A percentile compares a stretch with the other conserved stretches of the same genome.
phyloP scores from a whole-genome alignment of 2,888 invertebrate genomes.

The Liposcelis brunnea region DNA sequence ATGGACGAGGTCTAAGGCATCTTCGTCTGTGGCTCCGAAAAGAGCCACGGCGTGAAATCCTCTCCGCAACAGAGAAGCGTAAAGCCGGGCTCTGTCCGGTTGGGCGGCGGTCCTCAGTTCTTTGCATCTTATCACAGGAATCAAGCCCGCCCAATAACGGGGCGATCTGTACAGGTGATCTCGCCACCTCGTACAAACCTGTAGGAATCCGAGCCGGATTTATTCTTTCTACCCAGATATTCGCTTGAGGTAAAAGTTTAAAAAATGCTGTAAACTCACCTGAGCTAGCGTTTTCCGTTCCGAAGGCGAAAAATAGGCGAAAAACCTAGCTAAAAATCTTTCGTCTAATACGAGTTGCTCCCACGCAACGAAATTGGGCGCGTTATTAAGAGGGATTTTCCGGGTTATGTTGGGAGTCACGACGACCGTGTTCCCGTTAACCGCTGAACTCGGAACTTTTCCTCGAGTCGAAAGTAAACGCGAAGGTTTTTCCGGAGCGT shows the following conservation, averaged over 20 bases:
- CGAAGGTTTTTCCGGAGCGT: conserved; percentile 33
- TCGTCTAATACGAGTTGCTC: conserved; percentile 68
- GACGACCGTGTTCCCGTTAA: conserved; percentile 15
- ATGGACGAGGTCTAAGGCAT: conserved; percentile 71
- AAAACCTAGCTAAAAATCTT: conserved; percentile 67
- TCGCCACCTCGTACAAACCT: conserved; percentile 72
- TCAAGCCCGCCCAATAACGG: conserved; percentile 72
- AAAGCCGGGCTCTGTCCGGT: conserved; percentile 35
- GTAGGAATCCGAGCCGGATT: not conserved
- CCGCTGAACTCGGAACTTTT: conserved; percentile 17
- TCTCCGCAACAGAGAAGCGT: conserved; percentile 63
- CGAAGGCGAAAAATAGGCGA: conserved; percentile 59
- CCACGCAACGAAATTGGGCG: conserved; percentile 44
- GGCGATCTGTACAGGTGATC: conserved; percentile 74
- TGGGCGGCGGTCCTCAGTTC: conserved; percentile 44
- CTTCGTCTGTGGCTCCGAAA: conserved; percentile 75
- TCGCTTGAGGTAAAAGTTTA: no score
- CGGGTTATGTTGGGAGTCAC: conserved; percentile 16
- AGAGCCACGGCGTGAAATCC: conserved; percentile 74
- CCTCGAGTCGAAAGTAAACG: conserved; percentile 22
- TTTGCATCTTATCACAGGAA: conserved; percentile 72
- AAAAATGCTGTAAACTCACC: conserved; percentile 27
- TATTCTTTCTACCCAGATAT: not conserved
- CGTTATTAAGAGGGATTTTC: conserved; percentile 2
- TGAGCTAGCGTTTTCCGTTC: conserved; percentile 68